A percentile compares a stretch with the other conserved stretches of the same genome.
Conservation (phyloP, 1,140 invertebrate species). For the Drosophila mojavensis region DNA sequence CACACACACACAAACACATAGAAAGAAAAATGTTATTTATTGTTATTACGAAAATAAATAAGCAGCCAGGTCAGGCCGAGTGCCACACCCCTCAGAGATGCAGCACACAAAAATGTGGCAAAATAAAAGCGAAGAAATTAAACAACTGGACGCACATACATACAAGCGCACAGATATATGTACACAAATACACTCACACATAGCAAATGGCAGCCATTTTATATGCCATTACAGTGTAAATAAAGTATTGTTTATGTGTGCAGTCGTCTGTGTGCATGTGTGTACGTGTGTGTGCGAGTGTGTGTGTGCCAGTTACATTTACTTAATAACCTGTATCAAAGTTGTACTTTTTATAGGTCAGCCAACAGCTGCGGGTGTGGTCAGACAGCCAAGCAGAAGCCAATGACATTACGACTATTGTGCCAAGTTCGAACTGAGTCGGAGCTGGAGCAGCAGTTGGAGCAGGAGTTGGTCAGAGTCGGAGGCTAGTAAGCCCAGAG, state of each 20-base stretch:
- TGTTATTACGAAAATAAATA: slow-evolving; percentile 82
- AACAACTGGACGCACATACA: slow-evolving; percentile 67
- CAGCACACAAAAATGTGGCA: slow-evolving; percentile 67
- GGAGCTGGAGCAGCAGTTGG: neutral
- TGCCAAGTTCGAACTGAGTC: slow-evolving; percentile 15
- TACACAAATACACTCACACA: slow-evolving; percentile 17
- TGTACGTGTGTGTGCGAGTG: slow-evolving; percentile 9
- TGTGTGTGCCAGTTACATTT: slow-evolving; percentile 65
- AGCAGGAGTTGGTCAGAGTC: neutral
- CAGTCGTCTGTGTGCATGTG: slow-evolving; percentile 2
- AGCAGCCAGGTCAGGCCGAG: slow-evolving; percentile 55
- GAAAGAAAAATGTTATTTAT: slow-evolving; percentile 82
- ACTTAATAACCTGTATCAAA: slow-evolving; percentile 67
- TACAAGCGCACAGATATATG: slow-evolving; percentile 30
- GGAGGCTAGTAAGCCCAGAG: neutral
- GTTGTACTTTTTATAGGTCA: slow-evolving; percentile 56
- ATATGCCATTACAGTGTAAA: slow-evolving; percentile 80
- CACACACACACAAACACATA: slow-evolving; percentile 54
- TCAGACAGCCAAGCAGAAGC: neutral
- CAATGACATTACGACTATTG: slow-evolving; percentile 30
- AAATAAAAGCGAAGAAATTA: slow-evolving; percentile 79
- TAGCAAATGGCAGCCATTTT: slow-evolving; percentile 67
- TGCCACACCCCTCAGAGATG: slow-evolving; percentile 52
- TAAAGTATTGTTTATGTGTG: slow-evolving; percentile 77
- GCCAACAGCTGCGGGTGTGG: slow-evolving; percentile 22